These are phyloP conservation scores for Alexandromys fortis DNA, from an alignment of 2,113 vertebrate genomes.

Conservation along the genomic window DNA sequence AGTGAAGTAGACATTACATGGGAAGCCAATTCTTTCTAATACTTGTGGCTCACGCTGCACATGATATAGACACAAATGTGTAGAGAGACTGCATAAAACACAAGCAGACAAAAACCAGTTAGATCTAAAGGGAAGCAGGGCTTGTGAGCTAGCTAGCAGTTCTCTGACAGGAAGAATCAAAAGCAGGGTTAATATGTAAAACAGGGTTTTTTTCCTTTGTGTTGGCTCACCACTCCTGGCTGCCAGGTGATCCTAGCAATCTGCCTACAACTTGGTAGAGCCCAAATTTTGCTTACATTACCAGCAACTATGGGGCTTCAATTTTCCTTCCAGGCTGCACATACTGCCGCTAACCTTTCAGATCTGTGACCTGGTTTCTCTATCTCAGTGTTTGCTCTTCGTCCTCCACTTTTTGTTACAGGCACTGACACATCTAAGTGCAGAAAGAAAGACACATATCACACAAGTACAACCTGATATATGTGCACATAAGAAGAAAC, in stretches of 20 bases:
- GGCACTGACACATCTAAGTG: background rate
- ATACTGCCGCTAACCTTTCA: conserved; percentile 25
- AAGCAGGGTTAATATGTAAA: background rate
- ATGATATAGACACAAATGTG: background rate
- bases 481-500: background rate
- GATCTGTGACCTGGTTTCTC: background rate
- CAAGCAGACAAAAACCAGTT: background rate
- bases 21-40: conserved; percentile 47
- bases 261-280: background rate
- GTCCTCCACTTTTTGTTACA: background rate
- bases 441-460: conserved; percentile 52
- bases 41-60: background rate
- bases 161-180: background rate
- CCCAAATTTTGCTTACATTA: conserved; percentile 1
- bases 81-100: conserved; percentile 20
- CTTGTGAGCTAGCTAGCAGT: background rate
- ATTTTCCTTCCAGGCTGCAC: background rate
- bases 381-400: background rate
- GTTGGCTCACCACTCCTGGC: background rate
- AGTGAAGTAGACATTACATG: background rate
- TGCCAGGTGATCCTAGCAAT: background rate
- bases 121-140: background rate
- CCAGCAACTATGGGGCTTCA: background rate
- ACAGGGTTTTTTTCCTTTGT: conserved; percentile 1
- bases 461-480: conserved; percentile 42